phyloP scores from a whole-genome alignment of 2,797 vertebrate genomes.

The Myioborus miniatus region DNA sequence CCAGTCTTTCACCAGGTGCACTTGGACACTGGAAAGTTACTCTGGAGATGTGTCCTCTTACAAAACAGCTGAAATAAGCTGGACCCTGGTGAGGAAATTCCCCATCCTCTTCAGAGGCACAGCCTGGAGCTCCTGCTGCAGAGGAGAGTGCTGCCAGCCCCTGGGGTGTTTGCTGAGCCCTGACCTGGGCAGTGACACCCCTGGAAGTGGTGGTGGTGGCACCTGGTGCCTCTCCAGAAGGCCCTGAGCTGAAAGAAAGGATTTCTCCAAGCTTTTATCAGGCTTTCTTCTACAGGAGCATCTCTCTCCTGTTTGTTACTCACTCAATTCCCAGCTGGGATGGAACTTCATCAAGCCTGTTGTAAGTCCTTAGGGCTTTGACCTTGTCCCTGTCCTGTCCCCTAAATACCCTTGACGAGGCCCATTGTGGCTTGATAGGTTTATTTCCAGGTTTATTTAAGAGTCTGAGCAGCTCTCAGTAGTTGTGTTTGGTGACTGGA shows the following conservation, averaged over 20 bases:
- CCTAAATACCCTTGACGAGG: neutral
- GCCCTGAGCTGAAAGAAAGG: neutral
- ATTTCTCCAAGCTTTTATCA: rapidly evolving
- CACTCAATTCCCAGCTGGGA: neutral
- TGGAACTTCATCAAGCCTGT: neutral
- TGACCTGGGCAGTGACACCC: rapidly evolving
- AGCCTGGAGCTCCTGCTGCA: neutral
- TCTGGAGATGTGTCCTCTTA: neutral
- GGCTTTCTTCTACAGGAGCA: neutral
- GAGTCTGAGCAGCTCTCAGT: neutral
- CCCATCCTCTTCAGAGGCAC: rapidly evolving
- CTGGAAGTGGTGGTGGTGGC: neutral
- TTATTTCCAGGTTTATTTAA: neutral
- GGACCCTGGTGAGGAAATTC: rapidly evolving
- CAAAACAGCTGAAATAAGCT: neutral
- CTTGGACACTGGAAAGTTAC: neutral
- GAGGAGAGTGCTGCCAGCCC: neutral
- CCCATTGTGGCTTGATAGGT: neutral
- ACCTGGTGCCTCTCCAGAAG: neutral
- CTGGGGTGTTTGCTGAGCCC: neutral
- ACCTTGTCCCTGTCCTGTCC: neutral
- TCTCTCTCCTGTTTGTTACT: neutral
- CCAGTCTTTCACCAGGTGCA: neutral
- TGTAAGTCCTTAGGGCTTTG: neutral
- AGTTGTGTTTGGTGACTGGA: neutral